Base-by-base conservation (phyloP, 2,113 vertebrate species). In the Terrapene triunguis region DNA sequence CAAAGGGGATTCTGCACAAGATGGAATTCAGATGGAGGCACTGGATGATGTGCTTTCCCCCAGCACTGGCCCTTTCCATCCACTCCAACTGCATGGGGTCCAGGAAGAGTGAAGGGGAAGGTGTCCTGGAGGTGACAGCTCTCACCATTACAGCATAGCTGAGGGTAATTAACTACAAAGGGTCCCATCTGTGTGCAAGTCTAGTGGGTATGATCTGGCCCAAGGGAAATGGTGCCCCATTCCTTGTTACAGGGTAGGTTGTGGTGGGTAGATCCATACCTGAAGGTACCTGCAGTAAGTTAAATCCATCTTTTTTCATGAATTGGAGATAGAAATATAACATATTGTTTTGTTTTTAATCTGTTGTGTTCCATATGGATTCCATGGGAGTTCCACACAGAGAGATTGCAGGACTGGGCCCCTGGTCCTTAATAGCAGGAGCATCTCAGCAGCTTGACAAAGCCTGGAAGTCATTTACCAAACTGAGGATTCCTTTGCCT, bases 401-500 rank as follows among this genome's bases (percentile, higher is more conserved):
- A 80, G 32, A 78, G 88, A 59, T 65, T 91, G 85, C 87, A 96
- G 85, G 35, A 92, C 85, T 82, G 84, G 38, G 88, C 84, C 85
- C 79, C 47, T 62, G 29, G 21, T 13, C 12, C 38, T 76, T 76
- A n/a, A 3, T 69, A 35, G 0, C 47, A 87, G 91, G 81, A 54
- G 42, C 86, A 85, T 88, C 72, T 89, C 87, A 80, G 27, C 47
- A 72, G 35, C 42, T 5, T 88, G 65, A 79, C 95, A 81, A 42
- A 96, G 72, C 32, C 80, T 38, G 9, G 14, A 47, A 9, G 62
- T 84, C 10, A 92, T 72, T 96, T 93, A 96, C 50, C 90, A 94
- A 88, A 85, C 1, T 50, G 93, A 91, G 32, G 81, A 69, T 82
- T 95, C 89, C 85, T 81, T 92, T 92, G 83, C 93, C 92, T 79